Evolutionary conservation across 2,888 invertebrate species (phyloP), one percentile per base, ranked within the genome.

Genomic region (Amblyjoppa proteus): DNA sequence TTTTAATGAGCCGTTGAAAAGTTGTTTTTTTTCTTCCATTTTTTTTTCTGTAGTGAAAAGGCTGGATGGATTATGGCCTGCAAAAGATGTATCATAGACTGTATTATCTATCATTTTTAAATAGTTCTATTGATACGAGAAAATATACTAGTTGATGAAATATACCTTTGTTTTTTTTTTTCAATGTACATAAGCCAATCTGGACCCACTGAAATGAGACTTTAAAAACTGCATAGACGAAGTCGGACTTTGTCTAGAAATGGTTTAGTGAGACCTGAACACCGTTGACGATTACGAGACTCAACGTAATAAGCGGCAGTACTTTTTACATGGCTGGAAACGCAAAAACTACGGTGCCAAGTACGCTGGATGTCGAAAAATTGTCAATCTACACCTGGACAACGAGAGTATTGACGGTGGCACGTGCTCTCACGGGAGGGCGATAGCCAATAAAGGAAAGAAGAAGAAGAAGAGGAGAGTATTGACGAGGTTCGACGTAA

Each of bases 31-130:
- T 25, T 69, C 75, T 20, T 69, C 51, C 34, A 25, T 61, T 53
- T 11, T 28, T 28, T 81, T 70, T 41, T 38, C 28, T 20, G 28
- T 38, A 64, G 51, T 31, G 20, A 11, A 13, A 38, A 56, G 58
- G n/a, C 41, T 13, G 1, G 75, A 74, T 70, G 38, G 64, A 70
- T 31, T 51, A 31, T 53, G 38, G 34, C 61, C 77, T 69, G 74
- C 31, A 41, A n/a, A 74, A 66, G 38, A 20, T 75, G 51, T 41
- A 81, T 70, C 25, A 74, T 73, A 56, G 64, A 69, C 61, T 85
- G 70, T 56, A 85, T 75, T 56, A 34, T 58, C 51, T 61, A 64
- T 84, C 74, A 69, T 68, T 81, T 49, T 61, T 34, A 49, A 49
- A 77, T 51, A 69, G 31, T 74, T 51, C 38, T 45, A 41, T 66